Base-by-base conservation (phyloP, 1,140 invertebrate genomes). In the Pseudachorutes palmiensis region DNA sequence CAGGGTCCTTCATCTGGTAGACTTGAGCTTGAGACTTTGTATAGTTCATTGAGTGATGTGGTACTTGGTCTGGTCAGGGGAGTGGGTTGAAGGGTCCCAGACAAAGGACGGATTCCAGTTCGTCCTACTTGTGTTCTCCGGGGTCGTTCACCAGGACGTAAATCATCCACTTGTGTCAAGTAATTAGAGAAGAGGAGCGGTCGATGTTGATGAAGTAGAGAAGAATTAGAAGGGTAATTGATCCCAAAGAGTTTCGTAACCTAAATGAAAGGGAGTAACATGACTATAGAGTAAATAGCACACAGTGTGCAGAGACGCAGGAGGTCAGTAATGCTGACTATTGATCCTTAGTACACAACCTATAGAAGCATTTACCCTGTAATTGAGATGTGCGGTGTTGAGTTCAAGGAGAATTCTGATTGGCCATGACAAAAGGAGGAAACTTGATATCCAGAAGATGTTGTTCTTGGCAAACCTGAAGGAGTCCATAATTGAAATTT, bases 391-490 rank as follows among this genome's bases (percentile, higher is more conserved):
- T 29, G 89, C 88, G 14, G 90, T 92, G 76, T 91, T 90, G 79
- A 87, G 90, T 75, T 92, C 89, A 69, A 91, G 87, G 31, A 91
- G 81, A 62, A 92, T 84, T 49, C 90, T 79, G 57, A 92, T 80
- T 29, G 90, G 91, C 91, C 91, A 94, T 14, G 88, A 91, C 1
- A 92, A 81, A 24, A 92, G 79, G n/a, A 90, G 78, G 69, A 86
- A 83, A 58, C 86, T 90, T 14, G 85, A 80, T 19, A 85, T 80
- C 88, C 90, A 92, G 79, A 90, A 92, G 48, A 86, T 82, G 60
- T 82, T 78, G 65, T 82, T 82, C 64, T 83, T 84, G 1, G 82
- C 82, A 76, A 85, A 87, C 64, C 51, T 55, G 24, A 55, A 55
- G 9, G 51, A 55, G 51, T 5, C 19, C 36, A 45, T 45, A 45